Evolutionary conservation across 30 jellyfish, hydroid and myxozoan genomes (phyloP), one percentile per base, ranked within the genome.

Genomic region (Mastigias papua): DNA sequence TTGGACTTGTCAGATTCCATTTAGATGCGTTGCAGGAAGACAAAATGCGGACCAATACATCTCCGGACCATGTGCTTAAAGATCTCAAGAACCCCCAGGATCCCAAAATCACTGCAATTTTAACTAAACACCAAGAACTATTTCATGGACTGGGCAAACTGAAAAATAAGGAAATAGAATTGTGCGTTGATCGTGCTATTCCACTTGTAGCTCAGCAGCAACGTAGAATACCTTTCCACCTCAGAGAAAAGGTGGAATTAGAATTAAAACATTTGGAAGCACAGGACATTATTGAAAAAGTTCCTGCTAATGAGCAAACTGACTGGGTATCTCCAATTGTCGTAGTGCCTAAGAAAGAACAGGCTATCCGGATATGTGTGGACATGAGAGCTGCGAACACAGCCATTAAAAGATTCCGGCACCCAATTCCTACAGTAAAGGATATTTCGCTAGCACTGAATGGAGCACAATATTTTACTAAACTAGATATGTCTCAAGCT

Each of bases 201-300:
- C 48, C 69, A 60, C 93, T 88, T 3, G 67, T 84, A 16, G 87
- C 93, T 26, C 93, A 84, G 34, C 70, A 72, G 73, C 46, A 27
- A 34, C 50, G 89, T 20, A 42, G 90, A 64, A 80, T 80, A 20
- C 90, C 90, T 11, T 80, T 34, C 34, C 87, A 84, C 31, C 30
- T 69, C 17, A 33, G 88, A 57, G 78, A 84, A 62, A 72, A 69
- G 32, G 93, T 84, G 50, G 87, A 69, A 62, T 11, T 25, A 35
- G 93, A 69, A 48, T 34, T 84, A 11, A 7, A 73, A 69, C 69
- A 84, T 33, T 33, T 84, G 13, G 87, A 69, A 57, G 27, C 20
- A 5, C 86, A 58, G 61, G 87, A 69, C 80, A 84, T 70, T 11
- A 84, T 70, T 65, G 93, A 84, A 54, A 60, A 62, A 32, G 93